Percentiles rank a stretch among this genome's conserved stretches.
These are phyloP conservation scores for Scrobipalpa atriplicella DNA, from an alignment of 2,888 invertebrate species.

Conservation along the genomic window DNA sequence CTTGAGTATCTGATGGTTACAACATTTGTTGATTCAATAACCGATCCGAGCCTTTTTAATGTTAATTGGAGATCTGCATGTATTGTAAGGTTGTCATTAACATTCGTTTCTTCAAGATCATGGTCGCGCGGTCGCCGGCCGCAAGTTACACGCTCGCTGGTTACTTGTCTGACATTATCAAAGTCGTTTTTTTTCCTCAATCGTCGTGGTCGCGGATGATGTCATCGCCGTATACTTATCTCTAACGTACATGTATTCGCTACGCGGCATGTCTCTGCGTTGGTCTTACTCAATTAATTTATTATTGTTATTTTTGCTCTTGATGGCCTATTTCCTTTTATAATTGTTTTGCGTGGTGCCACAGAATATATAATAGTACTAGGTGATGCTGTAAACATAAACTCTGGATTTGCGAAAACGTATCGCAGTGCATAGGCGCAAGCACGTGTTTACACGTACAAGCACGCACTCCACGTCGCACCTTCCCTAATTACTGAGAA, in stretches of 20 bases:
- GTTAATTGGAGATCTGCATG: not conserved
- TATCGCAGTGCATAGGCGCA: constrained; percentile 4
- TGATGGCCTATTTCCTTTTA: constrained; percentile 8
- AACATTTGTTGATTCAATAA: constrained; percentile 11
- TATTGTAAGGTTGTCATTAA: constrained; percentile 45
- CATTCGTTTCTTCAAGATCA: constrained; percentile 70
- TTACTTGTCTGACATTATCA: constrained; percentile 55
- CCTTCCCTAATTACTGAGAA: constrained; percentile 28
- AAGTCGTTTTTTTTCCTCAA: constrained; percentile 59
- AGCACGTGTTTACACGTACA: constrained; percentile 23
- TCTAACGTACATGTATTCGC: constrained; percentile 32
- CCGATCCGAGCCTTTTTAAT: not conserved
- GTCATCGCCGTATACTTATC: constrained; percentile 57
- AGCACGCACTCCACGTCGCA: constrained; percentile 26
- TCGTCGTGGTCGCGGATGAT: constrained; percentile 61
- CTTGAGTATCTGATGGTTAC: constrained; percentile 30
- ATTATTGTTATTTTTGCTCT: constrained; percentile 26
- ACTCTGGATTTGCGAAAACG: constrained; percentile 12
- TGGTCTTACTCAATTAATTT: constrained; percentile 39
- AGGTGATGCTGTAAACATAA: constrained; percentile 6
- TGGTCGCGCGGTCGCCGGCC: constrained; percentile 72
- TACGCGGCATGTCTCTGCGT: constrained; percentile 44
- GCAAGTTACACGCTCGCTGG: constrained; percentile 54
- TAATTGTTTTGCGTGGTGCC: constrained; percentile 20
- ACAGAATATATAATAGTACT: constrained; percentile 15